Conservation (phyloP, 2,113 vertebrate species). For the Aegypius monachus region DNA sequence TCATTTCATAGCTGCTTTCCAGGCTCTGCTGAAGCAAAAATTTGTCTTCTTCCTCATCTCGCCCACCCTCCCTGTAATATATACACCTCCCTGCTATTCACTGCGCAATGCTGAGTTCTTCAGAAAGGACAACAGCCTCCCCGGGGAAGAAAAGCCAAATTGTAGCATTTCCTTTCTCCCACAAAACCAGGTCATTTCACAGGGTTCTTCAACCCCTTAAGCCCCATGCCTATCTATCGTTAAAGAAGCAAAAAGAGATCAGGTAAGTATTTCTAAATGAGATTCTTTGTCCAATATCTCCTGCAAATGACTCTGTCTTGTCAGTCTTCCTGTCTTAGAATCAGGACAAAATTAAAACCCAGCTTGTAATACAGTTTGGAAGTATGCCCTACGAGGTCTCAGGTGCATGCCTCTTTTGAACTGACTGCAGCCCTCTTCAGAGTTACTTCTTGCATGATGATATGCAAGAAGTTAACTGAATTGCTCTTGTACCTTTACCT, state of each 20-base stretch:
- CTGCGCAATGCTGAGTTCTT: not conserved
- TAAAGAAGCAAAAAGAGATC: not conserved
- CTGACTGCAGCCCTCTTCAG: not conserved
- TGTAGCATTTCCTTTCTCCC: not conserved
- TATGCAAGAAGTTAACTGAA: not conserved
- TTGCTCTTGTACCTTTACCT: not conserved
- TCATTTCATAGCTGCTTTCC: not conserved
- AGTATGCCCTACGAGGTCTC: not conserved
- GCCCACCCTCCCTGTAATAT: not conserved
- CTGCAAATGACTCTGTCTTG: not conserved
- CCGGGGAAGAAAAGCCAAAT: not conserved
- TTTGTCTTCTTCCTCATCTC: not conserved
- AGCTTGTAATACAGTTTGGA: not conserved
- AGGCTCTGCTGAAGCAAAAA: not conserved
- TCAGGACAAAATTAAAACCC: not conserved
- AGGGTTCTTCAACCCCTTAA: not conserved
- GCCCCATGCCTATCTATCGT: fast-evolving
- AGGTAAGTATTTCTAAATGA: not conserved
- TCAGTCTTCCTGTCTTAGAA: not conserved
- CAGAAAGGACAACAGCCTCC: not conserved
- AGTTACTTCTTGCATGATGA: not conserved
- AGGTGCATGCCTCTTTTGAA: not conserved
- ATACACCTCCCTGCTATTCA: not conserved
- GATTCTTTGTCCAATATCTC: not conserved
- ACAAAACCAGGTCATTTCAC: not conserved